Conservation (phyloP, 2,113 vertebrate species). For the cat (Felis catus) region DNA sequence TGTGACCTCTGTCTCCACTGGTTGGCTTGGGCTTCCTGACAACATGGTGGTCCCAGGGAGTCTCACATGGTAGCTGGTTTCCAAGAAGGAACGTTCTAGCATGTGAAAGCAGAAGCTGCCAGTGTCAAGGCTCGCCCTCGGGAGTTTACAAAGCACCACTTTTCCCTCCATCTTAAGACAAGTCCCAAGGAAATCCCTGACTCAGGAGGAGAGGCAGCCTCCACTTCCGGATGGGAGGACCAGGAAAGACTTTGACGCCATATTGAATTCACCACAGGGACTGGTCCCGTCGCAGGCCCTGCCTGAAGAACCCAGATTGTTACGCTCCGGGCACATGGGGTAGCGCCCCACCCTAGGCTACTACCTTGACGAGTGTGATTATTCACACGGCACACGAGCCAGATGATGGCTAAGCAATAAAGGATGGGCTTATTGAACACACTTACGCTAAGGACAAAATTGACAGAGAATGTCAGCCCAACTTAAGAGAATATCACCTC, state of each 20-base stretch:
- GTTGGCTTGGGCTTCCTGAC: background rate
- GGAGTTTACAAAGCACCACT: background rate
- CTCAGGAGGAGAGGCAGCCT: background rate
- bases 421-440: background rate
- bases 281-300: background rate
- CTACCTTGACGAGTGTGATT: background rate
- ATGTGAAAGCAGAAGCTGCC: background rate
- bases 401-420: background rate
- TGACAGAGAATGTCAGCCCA: background rate
- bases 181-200: too few relatives aligned
- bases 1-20: background rate
- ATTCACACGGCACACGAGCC: background rate
- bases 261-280: background rate
- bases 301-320: background rate
- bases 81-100: background rate
- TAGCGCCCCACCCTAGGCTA: background rate
- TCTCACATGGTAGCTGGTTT: background rate
- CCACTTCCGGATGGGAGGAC: background rate
- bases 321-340: background rate
- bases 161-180: background rate
- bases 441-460: background rate
- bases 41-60: fast-evolving
- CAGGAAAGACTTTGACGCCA: background rate
- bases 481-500: background rate
- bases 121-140: background rate